Evolutionary conservation across 2,113 vertebrate species (phyloP).

Genomic region (Engraulis encrasicolus): DNA sequence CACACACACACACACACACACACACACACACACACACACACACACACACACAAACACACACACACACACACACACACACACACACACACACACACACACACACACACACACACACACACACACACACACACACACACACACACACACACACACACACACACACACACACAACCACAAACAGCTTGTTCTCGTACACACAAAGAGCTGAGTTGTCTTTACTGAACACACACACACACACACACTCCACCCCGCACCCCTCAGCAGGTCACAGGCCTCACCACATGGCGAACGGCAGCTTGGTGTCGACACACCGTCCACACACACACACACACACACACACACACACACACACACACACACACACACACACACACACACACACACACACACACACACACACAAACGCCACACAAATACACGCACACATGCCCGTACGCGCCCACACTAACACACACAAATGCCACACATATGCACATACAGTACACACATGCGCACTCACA

Average conservation of each 20-base stretch:
- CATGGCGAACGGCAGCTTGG: conserved; percentile 61
- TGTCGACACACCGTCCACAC: conserved; percentile 19
- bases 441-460: too few species aligned
- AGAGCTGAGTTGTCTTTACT: conserved; percentile 77
- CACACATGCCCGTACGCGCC: too few species aligned
- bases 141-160: background rate
- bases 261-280: conserved; percentile 68
- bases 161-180: conserved; percentile 63
- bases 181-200: conserved; percentile 73
- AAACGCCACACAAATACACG: too few species aligned
- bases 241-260: conserved; percentile 64
- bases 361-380: background rate
- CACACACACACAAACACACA: too few species aligned
- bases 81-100: too few species aligned
- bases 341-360: background rate
- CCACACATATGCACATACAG: too few species aligned
- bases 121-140: background rate
- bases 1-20: background rate
- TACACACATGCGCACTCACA: too few species aligned
- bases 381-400: background rate
- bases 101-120: too few species aligned
- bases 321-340: background rate
- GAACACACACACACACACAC: conserved; percentile 59
- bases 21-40: background rate
- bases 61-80: too few species aligned